A percentile compares a stretch with the other conserved stretches of the same genome.
Conservation (phyloP, 35 echinoderm and acorn worm genomes). For the Apostichopus californicus region DNA sequence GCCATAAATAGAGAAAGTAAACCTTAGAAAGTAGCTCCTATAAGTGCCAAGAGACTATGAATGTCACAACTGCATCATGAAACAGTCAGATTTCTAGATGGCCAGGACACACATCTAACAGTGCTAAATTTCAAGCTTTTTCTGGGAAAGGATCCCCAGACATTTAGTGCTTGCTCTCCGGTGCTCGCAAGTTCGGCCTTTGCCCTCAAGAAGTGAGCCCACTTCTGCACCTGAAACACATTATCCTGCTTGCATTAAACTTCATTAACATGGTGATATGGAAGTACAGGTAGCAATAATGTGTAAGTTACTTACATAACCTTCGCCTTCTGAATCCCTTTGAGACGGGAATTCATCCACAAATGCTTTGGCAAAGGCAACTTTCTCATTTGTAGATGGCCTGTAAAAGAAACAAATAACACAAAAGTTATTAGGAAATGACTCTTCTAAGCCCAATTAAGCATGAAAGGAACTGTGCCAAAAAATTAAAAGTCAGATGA, state of each 20-base stretch:
- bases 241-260: neutral
- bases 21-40: no score
- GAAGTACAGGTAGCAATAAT: neutral
- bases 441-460: no score
- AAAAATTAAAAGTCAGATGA: neutral
- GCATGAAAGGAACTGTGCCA: no score
- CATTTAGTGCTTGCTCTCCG: neutral
- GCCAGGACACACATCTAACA: no score
- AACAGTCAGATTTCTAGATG: no score
- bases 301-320: neutral
- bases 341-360: neutral
- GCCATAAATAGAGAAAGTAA: no score
- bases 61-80: no score
- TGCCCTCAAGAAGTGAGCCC: neutral
- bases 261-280: neutral
- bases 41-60: no score
- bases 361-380: neutral
- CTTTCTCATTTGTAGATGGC: neutral
- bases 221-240: neutral
- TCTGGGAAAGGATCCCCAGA: neutral
- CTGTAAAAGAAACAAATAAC: neutral
- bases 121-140: no score
- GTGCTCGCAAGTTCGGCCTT: neutral
- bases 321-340: constrained; percentile 13
- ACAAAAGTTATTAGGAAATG: neutral